phyloP scores from a whole-genome alignment of 2,888 invertebrate species.

The Mesoligia furuncula region DNA sequence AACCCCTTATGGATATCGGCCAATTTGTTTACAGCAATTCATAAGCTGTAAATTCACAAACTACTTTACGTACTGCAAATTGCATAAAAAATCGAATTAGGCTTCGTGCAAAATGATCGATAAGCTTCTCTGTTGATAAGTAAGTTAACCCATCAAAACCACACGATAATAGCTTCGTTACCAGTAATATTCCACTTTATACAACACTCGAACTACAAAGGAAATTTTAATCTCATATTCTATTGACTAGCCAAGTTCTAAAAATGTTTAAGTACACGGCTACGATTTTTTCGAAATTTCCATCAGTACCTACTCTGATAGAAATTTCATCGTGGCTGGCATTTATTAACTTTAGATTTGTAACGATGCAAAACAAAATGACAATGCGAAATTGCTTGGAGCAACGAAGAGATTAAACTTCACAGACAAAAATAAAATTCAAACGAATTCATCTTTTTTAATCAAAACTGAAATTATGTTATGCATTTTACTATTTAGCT shows the following conservation, averaged over 20 bases:
- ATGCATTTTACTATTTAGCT: background rate
- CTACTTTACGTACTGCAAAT: background rate
- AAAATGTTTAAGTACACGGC: background rate
- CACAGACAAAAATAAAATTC: constrained; percentile 48
- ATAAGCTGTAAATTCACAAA: background rate
- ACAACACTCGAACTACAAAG: background rate
- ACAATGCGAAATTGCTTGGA: constrained; percentile 33
- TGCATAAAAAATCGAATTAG: background rate
- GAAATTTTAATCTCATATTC: background rate
- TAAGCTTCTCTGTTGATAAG: background rate
- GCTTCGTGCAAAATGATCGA: background rate
- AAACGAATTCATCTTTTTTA: constrained; percentile 10
- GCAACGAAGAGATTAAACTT: constrained; percentile 45
- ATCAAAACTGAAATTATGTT: constrained; percentile 7
- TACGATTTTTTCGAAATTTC: background rate
- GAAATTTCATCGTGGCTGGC: background rate
- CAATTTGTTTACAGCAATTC: background rate
- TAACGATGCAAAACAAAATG: constrained; percentile 29
- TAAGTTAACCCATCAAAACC: background rate
- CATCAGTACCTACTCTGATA: background rate
- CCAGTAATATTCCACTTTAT: constrained; percentile 1
- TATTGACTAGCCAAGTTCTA: constrained; percentile 11
- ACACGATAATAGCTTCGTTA: background rate
- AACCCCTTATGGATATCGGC: background rate
- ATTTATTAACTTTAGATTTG: constrained; percentile 31